These are phyloP conservation scores for Peromyscus aztecus DNA, from an alignment of 2,797 vertebrate species.

Conservation along the genomic window DNA sequence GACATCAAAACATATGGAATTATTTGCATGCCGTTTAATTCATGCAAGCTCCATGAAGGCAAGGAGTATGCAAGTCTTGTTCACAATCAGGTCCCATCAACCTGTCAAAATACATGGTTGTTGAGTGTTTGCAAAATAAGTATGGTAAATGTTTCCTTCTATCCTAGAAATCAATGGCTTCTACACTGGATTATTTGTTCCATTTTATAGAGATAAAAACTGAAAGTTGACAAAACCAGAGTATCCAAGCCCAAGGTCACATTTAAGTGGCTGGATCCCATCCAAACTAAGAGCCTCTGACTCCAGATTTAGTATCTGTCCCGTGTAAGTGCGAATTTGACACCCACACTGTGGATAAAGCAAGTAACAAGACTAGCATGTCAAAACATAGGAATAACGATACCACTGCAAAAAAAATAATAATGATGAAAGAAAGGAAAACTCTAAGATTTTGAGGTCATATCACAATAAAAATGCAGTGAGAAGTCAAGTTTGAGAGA, in stretches of 20 bases:
- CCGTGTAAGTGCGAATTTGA: neutral
- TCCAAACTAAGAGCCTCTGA: conserved; percentile 13
- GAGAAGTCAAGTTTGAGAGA: conserved; percentile 86
- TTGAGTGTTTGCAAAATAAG: conserved; percentile 12
- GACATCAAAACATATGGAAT: neutral
- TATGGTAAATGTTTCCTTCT: conserved; percentile 27
- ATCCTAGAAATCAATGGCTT: conserved; percentile 9
- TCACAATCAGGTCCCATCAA: neutral
- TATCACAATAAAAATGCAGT: conserved; percentile 73
- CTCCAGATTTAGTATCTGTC: neutral
- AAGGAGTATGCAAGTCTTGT: neutral
- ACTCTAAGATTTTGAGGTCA: conserved; percentile 75
- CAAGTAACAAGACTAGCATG: neutral
- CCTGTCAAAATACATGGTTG: neutral
- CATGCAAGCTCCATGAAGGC: conserved; percentile 14
- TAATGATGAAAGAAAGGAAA: conserved; percentile 34
- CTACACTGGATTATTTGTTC: neutral
- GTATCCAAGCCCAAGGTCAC: neutral
- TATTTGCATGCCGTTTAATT: neutral
- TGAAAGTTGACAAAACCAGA: conserved; percentile 4
- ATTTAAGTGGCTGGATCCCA: conserved; percentile 12
- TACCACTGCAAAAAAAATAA: conserved; percentile 6
- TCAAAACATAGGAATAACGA: conserved; percentile 49
- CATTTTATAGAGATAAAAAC: conserved; percentile 41
- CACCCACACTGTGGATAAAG: neutral